Conservation (phyloP, 2,113 vertebrate genomes). For the Marcusenius ussheri region DNA sequence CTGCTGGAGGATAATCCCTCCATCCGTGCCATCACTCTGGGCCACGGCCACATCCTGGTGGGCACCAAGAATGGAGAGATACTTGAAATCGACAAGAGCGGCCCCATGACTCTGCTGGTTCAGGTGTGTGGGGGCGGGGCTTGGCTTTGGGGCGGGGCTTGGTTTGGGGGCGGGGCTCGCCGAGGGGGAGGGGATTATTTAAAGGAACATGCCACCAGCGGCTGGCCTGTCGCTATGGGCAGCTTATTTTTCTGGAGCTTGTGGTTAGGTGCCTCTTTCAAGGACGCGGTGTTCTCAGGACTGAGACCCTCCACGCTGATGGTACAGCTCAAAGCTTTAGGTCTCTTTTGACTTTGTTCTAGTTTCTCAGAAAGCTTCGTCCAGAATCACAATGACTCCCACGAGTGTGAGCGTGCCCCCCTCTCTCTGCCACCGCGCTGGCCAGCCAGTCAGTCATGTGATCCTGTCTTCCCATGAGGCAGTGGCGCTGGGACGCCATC, state of each 20-base stretch:
- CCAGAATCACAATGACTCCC: neutral
- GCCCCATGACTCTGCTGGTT: constrained; percentile 85
- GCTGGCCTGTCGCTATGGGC: neutral
- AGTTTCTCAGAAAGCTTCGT: neutral
- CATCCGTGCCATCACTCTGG: constrained; percentile 87
- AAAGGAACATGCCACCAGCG: neutral
- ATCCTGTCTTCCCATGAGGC: neutral
- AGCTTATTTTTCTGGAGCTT: neutral
- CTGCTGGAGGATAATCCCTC: constrained; percentile 96
- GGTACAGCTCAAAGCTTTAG: neutral
- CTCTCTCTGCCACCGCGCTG: neutral
- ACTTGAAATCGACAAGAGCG: constrained; percentile 93
- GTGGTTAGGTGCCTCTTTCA: neutral
- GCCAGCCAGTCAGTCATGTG: neutral
- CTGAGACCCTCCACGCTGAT: neutral
- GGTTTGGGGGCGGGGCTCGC: neutral
- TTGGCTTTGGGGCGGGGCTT: neutral
- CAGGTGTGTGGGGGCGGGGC: constrained; percentile 58
- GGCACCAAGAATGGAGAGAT: constrained; percentile 96
- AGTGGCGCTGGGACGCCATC: neutral
- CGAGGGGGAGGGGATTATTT: neutral
- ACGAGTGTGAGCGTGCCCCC: neutral
- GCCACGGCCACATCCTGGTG: constrained; percentile 90
- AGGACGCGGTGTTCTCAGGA: neutral
- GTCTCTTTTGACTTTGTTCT: neutral